Percentiles rank a stretch among this genome's conserved stretches.
Evolutionary conservation across 2,113 vertebrate genomes (phyloP).

Genomic region (Strigops habroptila): DNA sequence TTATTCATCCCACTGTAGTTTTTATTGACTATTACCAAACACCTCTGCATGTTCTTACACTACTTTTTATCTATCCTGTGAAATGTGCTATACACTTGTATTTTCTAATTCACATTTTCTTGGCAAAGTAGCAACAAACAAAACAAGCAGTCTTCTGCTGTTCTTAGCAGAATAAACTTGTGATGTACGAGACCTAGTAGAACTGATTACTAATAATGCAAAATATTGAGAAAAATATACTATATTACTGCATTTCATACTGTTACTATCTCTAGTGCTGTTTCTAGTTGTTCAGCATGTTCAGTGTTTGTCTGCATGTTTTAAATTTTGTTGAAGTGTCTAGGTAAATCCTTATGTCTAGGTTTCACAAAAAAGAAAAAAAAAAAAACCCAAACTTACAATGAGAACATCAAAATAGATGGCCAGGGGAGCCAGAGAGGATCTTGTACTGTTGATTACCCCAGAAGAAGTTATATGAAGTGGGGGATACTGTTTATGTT

Average conservation of each 20-base stretch:
- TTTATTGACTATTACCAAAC: background rate
- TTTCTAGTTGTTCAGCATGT: background rate
- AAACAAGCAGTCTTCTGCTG: background rate
- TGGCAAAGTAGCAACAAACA: background rate
- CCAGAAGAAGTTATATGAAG: background rate
- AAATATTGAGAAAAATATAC: background rate
- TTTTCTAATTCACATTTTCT: background rate
- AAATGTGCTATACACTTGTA: accelerated
- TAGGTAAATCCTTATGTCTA: background rate
- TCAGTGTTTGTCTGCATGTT: background rate
- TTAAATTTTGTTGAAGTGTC: background rate
- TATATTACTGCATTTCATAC: background rate
- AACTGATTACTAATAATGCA: background rate
- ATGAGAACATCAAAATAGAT: background rate
- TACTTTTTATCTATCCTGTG: background rate
- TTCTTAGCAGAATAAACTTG: background rate
- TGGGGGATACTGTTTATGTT: background rate
- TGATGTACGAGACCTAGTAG: background rate
- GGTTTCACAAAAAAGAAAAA: background rate
- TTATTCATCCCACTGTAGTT: background rate
- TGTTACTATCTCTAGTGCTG: background rate
- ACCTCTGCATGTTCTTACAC: background rate
- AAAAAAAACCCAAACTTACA: background rate
- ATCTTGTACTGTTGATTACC: background rate
- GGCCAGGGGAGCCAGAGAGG: background rate